Evolutionary conservation across 2,888 invertebrate genomes (phyloP).

Genomic region (Pogonocherus hispidulus): DNA sequence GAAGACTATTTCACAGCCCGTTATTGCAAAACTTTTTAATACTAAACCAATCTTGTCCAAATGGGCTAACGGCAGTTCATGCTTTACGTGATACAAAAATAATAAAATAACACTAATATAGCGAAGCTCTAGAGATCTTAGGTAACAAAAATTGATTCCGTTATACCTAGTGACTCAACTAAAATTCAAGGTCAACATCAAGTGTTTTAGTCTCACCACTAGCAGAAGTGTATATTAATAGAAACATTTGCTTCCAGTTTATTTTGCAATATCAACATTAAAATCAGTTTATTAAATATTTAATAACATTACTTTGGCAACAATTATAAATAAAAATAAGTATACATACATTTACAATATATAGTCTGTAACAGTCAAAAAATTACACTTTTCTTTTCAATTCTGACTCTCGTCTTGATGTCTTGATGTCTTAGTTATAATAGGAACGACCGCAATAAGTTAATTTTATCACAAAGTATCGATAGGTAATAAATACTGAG

Average conservation of each 20-base stretch:
- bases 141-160: conserved; percentile 3
- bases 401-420: conserved; percentile 21
- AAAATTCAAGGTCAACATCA: background rate
- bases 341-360: conserved; percentile 44
- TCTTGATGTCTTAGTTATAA: conserved; percentile 50
- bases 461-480: conserved; percentile 62
- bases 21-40: conserved; percentile 6
- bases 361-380: conserved; percentile 48
- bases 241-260: conserved; percentile 5
- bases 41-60: background rate
- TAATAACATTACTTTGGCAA: conserved; percentile 56
- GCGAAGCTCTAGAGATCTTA: conserved; percentile 1
- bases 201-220: background rate
- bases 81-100: background rate
- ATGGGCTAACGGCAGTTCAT: background rate
- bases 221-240: too few relatives aligned
- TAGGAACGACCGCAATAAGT: conserved; percentile 64
- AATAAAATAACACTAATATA: background rate
- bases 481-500: conserved; percentile 63
- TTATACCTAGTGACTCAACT: background rate
- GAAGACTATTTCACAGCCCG: conserved; percentile 20
- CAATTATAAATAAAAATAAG: conserved; percentile 54
- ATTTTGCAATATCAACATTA: conserved; percentile 40
- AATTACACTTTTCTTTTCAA: conserved; percentile 27
- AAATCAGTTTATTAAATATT: conserved; percentile 20